These are phyloP conservation scores for Falcunculus frontatus DNA, from an alignment of 2,113 vertebrate species.

Conservation along the genomic window DNA sequence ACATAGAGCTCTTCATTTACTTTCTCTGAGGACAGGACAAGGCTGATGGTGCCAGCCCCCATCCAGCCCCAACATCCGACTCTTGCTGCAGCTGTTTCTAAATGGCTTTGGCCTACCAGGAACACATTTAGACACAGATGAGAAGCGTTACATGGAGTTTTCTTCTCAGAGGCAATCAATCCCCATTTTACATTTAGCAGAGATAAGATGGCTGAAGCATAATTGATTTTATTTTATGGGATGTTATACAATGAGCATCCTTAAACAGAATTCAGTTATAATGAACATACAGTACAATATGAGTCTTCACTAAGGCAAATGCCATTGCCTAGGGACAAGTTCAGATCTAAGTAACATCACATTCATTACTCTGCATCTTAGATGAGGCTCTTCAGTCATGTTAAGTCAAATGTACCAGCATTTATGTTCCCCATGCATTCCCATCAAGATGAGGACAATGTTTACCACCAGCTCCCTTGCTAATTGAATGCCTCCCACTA, in stretches of 20 bases:
- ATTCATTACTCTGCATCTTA: background rate
- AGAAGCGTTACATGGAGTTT: background rate
- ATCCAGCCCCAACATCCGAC: background rate
- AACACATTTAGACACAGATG: background rate
- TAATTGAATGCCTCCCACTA: background rate
- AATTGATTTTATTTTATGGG: constrained; percentile 21
- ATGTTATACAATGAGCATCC: background rate
- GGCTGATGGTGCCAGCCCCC: background rate
- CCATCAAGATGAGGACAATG: background rate
- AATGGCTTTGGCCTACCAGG: background rate
- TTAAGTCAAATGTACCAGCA: background rate
- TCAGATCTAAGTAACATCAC: constrained; percentile 6
- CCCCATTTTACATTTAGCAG: background rate
- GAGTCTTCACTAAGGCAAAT: background rate
- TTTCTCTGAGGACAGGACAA: background rate
- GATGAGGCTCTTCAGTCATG: background rate
- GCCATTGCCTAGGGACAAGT: background rate
- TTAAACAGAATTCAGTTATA: constrained; percentile 10
- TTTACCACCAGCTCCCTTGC: background rate
- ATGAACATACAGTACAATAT: background rate
- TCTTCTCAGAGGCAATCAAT: background rate
- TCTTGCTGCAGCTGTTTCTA: background rate
- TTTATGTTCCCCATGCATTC: background rate
- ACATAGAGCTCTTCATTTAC: background rate
- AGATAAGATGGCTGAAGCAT: background rate